These are phyloP conservation scores for Argopecten irradians DNA, from an alignment of 1,140 invertebrate genomes.

Conservation along the genomic window DNA sequence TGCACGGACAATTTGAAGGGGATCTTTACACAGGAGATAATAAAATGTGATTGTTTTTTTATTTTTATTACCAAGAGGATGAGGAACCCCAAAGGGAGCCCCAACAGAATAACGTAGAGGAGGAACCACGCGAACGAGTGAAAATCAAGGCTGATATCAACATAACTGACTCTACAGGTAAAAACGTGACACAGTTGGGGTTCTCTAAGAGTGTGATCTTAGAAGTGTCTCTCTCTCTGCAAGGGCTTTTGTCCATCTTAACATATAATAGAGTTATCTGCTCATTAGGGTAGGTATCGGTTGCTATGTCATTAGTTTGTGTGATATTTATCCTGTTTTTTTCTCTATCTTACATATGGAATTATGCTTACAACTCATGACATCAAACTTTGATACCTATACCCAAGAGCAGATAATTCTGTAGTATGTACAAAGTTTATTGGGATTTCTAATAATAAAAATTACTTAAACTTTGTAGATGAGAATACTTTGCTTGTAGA, in stretches of 20 bases:
- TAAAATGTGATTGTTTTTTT: too few relatives aligned
- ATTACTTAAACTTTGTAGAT: too few relatives aligned
- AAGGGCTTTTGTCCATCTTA: neutral
- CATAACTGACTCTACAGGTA: constrained; percentile 46
- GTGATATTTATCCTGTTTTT: too few relatives aligned
- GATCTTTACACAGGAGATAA: constrained; percentile 43
- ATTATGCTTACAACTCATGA: too few relatives aligned
- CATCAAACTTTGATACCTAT: too few relatives aligned
- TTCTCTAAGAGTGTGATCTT: neutral
- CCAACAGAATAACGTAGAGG: constrained; percentile 35
- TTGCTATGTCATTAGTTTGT: too few relatives aligned
- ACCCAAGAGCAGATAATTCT: too few relatives aligned
- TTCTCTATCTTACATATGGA: too few relatives aligned
- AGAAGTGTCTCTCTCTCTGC: neutral
- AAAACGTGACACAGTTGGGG: neutral
- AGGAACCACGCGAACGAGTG: constrained; percentile 37
- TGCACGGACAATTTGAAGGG: constrained; percentile 39
- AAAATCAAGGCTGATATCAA: constrained; percentile 51
- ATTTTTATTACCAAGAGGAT: constrained; percentile 31
- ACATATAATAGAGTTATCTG: neutral
- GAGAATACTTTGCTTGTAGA: too few relatives aligned
- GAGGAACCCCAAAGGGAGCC: constrained; percentile 31
- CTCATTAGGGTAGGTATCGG: too few relatives aligned
- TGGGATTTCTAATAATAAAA: too few relatives aligned
- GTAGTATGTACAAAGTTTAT: too few relatives aligned